Evolutionary conservation across 2,888 invertebrate species (phyloP).

Genomic region (Drosophila limbata): DNA sequence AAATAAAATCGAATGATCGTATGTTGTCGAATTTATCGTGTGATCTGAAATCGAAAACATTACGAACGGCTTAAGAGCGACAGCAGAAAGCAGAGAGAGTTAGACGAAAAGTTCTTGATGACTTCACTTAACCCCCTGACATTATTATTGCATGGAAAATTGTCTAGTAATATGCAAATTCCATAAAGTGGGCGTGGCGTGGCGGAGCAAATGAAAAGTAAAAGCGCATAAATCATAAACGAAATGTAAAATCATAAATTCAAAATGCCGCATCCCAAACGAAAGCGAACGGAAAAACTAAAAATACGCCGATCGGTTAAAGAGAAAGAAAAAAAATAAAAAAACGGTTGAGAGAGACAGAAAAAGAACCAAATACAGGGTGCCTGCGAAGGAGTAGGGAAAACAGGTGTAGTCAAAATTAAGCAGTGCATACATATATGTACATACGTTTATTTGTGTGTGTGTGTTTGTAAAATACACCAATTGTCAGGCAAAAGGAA

Average conservation of each 20-base stretch:
- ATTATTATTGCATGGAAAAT: slow-evolving; percentile 28
- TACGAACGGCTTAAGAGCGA: neutral
- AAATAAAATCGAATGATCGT: neutral
- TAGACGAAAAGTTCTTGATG: slow-evolving; percentile 21
- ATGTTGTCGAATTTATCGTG: slow-evolving; percentile 1
- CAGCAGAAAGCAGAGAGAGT: neutral
- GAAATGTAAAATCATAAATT: slow-evolving; percentile 34
- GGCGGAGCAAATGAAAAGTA: slow-evolving; percentile 10
- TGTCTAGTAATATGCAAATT: slow-evolving; percentile 55
- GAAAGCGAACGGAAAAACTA: slow-evolving; percentile 61
- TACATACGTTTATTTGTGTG: neutral
- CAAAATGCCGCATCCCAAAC: slow-evolving; percentile 43
- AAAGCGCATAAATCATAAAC: slow-evolving; percentile 51
- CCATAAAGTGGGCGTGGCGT: slow-evolving; percentile 44
- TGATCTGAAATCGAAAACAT: slow-evolving; percentile 3
- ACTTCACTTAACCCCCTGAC: slow-evolving; percentile 47
- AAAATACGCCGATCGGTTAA: slow-evolving; percentile 64
- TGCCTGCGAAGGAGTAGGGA: slow-evolving; percentile 44
- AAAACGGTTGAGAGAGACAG: slow-evolving; percentile 3
- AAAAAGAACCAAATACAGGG: slow-evolving; percentile 58
- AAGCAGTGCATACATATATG: slow-evolving; percentile 28
- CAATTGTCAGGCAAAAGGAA: slow-evolving; percentile 49
- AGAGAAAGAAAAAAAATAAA: slow-evolving; percentile 19
- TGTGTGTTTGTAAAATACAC: slow-evolving; percentile 20
- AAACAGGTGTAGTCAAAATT: slow-evolving; percentile 62